Evolutionary conservation across 2,888 invertebrate genomes (phyloP).

Genomic region (Drosophila siamana): DNA sequence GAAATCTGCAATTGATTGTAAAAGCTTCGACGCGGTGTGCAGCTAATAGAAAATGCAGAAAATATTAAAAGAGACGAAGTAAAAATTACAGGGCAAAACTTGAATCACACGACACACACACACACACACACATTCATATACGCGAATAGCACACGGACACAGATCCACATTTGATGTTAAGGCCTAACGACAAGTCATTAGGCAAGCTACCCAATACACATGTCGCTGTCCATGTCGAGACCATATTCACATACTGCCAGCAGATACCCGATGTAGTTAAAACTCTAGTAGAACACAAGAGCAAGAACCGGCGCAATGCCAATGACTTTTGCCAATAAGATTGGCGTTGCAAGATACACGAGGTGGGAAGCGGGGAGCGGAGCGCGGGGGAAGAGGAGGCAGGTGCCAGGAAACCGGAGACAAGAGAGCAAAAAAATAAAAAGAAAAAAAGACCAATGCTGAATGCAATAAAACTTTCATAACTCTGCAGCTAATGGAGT

Average conservation of each 20-base stretch:
- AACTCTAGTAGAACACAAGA: constrained; percentile 39
- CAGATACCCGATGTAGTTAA: constrained; percentile 47
- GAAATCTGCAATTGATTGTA: constrained; percentile 48
- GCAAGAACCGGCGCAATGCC: constrained; percentile 56
- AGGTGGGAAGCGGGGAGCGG: neutral
- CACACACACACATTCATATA: neutral
- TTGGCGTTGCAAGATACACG: neutral
- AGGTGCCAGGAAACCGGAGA: constrained; percentile 33
- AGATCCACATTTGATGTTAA: constrained; percentile 43
- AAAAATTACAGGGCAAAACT: constrained; percentile 28
- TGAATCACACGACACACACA: neutral
- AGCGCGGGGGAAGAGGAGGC: neutral
- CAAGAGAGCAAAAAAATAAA: constrained; percentile 28
- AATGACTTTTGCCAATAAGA: constrained; percentile 64
- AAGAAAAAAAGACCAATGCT: constrained; percentile 46
- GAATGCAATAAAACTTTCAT: constrained; percentile 79
- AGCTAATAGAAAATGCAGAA: constrained; percentile 35
- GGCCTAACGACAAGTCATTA: constrained; percentile 65
- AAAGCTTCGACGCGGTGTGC: constrained; percentile 15
- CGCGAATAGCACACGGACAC: constrained; percentile 3
- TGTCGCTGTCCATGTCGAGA: constrained; percentile 46
- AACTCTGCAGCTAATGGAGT: constrained; percentile 79
- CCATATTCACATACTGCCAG: constrained; percentile 41
- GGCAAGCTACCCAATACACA: constrained; percentile 53
- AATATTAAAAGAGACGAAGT: constrained; percentile 35